Percentiles rank a stretch among this genome's conserved stretches.
phyloP scores from a whole-genome alignment of 2,113 vertebrate species.

The Periophthalmus modestus region DNA sequence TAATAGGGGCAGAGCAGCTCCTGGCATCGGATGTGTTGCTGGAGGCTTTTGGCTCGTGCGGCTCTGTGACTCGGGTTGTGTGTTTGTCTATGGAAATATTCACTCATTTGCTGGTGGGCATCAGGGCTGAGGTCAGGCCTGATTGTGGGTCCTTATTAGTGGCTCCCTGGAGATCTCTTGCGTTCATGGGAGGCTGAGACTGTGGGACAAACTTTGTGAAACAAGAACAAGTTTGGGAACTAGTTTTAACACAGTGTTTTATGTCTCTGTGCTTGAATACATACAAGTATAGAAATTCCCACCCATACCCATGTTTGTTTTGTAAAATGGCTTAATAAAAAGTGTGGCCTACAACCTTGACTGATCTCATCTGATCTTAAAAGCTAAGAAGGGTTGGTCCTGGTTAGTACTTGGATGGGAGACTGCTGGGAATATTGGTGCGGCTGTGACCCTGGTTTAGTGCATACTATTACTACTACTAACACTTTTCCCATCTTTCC shows the following conservation, averaged over 20 bases:
- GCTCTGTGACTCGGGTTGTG: slow-evolving; percentile 30
- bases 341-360: too few species aligned
- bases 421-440: too few species aligned
- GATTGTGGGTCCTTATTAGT: slow-evolving; percentile 57
- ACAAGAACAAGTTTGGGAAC: slow-evolving; percentile 14
- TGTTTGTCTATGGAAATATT: slow-evolving; percentile 22
- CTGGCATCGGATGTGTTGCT: slow-evolving; percentile 28
- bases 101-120: slow-evolving; percentile 6
- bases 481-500: too few species aligned
- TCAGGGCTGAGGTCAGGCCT: slow-evolving; percentile 30
- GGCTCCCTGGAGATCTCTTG: slow-evolving; percentile 36
- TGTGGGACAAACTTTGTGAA: not conserved
- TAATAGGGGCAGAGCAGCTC: slow-evolving; percentile 33
- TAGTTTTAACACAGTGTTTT: not conserved
- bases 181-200: slow-evolving; percentile 22
- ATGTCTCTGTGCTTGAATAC: not conserved
- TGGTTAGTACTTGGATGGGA: too few species aligned
- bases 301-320: not conserved
- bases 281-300: not conserved
- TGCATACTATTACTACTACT: too few species aligned
- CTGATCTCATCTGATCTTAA: too few species aligned
- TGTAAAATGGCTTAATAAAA: not conserved
- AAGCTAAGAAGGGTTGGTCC: too few species aligned
- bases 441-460: too few species aligned
- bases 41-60: slow-evolving; percentile 26